These are phyloP conservation scores for Sympetrum striolatum DNA, from an alignment of 2,888 invertebrate genomes.

Conservation along the genomic window DNA sequence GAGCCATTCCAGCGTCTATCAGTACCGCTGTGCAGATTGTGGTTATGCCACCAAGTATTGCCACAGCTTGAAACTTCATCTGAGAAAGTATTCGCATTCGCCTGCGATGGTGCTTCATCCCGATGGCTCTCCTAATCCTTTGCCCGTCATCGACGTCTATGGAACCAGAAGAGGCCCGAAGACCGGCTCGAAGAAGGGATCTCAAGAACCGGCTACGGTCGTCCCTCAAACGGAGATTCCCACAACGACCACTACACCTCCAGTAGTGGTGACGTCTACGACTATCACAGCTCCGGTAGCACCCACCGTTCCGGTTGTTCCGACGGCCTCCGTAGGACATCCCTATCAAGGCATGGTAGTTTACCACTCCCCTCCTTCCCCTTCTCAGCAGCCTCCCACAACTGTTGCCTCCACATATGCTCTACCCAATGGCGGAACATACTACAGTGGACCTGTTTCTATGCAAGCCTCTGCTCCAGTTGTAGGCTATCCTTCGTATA, in stretches of 20 bases:
- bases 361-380: background rate
- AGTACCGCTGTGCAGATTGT: slow-evolving; percentile 92
- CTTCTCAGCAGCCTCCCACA: background rate
- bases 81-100: slow-evolving; percentile 87
- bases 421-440: background rate
- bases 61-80: slow-evolving; percentile 94
- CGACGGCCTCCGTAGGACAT: slow-evolving; percentile 45
- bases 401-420: background rate
- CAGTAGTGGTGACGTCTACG: slow-evolving; percentile 51
- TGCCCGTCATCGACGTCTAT: slow-evolving; percentile 88
- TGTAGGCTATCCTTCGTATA: background rate
- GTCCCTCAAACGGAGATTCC: slow-evolving; percentile 49
- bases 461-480: background rate
- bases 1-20: slow-evolving; percentile 91
- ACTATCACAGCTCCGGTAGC: background rate
- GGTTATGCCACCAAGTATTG: slow-evolving; percentile 97
- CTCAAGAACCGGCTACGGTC: background rate
- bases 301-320: slow-evolving; percentile 44
- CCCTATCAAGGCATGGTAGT: slow-evolving; percentile 13
- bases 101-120: slow-evolving; percentile 90
- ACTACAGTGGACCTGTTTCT: background rate
- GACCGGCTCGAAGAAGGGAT: slow-evolving; percentile 46
- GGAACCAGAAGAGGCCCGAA: slow-evolving; percentile 89
- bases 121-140: slow-evolving; percentile 87
- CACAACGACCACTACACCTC: slow-evolving; percentile 44